Percentiles rank a stretch among this genome's conserved stretches.
phyloP scores from a whole-genome alignment of 35 echinoderm and acorn worm genomes.

The Nesometra sesokonis region DNA sequence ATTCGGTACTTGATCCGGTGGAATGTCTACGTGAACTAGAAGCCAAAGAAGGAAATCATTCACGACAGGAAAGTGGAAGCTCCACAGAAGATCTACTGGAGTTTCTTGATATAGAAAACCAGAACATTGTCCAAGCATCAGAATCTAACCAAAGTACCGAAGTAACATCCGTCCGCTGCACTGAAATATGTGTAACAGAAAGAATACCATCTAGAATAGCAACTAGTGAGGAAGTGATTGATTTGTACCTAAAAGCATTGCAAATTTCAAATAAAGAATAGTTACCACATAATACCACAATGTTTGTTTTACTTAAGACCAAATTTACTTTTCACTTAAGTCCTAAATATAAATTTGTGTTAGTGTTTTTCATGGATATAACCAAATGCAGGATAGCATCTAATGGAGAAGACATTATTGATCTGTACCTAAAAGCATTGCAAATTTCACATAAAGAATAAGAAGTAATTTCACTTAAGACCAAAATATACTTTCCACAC shows the following conservation, averaged over 20 bases:
- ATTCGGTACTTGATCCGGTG: background rate
- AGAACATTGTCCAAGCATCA: background rate
- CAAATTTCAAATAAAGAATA: too few species aligned
- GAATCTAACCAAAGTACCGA: background rate
- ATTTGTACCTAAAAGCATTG: background rate
- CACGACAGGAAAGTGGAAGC: background rate
- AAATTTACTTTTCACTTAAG: too few species aligned
- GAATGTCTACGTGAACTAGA: background rate
- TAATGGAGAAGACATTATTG: background rate
- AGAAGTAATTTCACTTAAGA: too few species aligned
- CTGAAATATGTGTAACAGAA: background rate
- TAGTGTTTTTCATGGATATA: too few species aligned
- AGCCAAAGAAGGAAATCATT: background rate
- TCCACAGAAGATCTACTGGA: background rate
- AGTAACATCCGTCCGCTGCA: background rate
- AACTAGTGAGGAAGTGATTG: background rate
- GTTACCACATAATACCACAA: too few species aligned
- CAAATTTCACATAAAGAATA: too few species aligned
- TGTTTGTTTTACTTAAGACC: too few species aligned
- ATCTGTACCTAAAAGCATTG: background rate
- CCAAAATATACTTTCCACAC: too few species aligned
- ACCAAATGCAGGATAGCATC: background rate
- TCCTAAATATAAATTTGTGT: too few species aligned
- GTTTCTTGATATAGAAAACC: background rate
- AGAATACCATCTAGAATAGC: background rate